phyloP scores from a whole-genome alignment of 1,140 invertebrate species.

The Saccostrea cuccullata region DNA sequence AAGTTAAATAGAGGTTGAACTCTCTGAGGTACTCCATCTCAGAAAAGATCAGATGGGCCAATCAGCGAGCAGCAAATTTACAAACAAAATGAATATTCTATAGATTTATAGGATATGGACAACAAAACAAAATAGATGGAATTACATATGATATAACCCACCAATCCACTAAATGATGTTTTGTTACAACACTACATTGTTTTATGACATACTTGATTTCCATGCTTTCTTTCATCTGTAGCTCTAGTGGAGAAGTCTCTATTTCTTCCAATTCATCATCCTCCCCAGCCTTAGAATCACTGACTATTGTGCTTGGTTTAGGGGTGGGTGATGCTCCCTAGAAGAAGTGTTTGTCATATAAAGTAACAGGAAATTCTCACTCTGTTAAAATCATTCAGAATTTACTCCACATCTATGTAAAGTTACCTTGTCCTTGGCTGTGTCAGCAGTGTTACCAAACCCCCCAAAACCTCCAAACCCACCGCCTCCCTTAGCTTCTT shows the following conservation, averaged over 20 bases:
- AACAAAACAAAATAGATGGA: too few species aligned
- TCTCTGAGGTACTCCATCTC: too few species aligned
- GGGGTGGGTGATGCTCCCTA: slow-evolving; percentile 31
- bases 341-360: neutral
- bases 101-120: too few species aligned
- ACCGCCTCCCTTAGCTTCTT: slow-evolving; percentile 48
- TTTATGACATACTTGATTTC: slow-evolving; percentile 69
- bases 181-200: too few species aligned
- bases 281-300: slow-evolving; percentile 18
- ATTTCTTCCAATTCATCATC: slow-evolving; percentile 51
- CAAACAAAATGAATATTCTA: too few species aligned
- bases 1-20: too few species aligned
- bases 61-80: too few species aligned
- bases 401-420: neutral
- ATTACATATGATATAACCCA: too few species aligned
- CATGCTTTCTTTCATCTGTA: slow-evolving; percentile 67
- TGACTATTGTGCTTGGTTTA: slow-evolving; percentile 20
- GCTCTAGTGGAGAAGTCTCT: slow-evolving; percentile 70
- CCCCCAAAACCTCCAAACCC: slow-evolving; percentile 60
- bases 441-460: slow-evolving; percentile 57
- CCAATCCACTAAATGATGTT: too few species aligned
- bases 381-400: neutral
- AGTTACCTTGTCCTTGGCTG: slow-evolving; percentile 29
- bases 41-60: too few species aligned
- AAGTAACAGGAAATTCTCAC: neutral